These are phyloP conservation scores for Pristis pectinata DNA, from an alignment of 2,797 vertebrate genomes.

Conservation along the genomic window DNA sequence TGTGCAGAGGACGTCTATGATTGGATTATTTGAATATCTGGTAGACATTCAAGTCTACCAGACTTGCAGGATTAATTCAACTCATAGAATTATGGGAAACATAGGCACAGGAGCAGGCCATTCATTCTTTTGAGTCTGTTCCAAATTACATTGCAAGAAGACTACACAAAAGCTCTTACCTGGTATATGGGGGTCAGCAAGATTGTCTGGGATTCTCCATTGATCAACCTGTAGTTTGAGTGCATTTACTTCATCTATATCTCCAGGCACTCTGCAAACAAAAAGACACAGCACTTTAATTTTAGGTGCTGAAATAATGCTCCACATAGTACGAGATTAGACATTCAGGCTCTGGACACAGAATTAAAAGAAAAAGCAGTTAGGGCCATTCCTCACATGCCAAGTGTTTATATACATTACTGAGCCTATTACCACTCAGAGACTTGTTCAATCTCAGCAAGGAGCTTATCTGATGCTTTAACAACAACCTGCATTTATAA, in stretches of 20 bases:
- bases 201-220: constrained; percentile 79
- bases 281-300: not conserved
- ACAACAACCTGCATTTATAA: not conserved
- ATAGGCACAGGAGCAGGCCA: not conserved
- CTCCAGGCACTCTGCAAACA: constrained; percentile 73
- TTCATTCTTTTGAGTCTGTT: not conserved
- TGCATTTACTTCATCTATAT: constrained; percentile 87
- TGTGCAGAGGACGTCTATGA: not conserved
- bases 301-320: not conserved
- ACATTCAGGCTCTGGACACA: no score
- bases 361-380: not conserved
- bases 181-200: constrained; percentile 80
- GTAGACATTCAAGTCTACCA: no score
- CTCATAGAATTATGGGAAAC: no score
- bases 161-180: constrained; percentile 51
- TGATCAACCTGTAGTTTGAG: constrained; percentile 86
- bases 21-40: not conserved
- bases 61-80: no score
- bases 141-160: no score
- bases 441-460: not conserved
- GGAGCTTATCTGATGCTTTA: no score
- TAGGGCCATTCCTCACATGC: not conserved
- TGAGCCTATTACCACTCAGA: not conserved
- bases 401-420: not conserved
- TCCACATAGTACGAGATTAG: not conserved